Base-by-base conservation (phyloP, 2,797 vertebrate species). In the Sternotherus odoratus region DNA sequence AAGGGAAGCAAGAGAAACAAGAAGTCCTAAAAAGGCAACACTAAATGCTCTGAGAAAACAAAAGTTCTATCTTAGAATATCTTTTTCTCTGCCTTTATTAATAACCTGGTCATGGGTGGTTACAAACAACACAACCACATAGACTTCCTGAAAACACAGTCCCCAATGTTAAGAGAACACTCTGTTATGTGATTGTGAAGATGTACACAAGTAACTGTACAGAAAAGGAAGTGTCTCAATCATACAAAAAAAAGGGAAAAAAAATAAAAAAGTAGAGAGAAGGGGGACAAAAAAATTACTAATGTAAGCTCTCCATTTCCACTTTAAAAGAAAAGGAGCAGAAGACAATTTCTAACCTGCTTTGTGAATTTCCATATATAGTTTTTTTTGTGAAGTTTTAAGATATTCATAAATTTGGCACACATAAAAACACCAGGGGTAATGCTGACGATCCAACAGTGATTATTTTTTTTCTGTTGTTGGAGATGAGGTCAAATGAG, bases 11-110 rank as follows among this genome's bases (percentile, higher is more conserved):
- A 24, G 50, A 79, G 50, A 36, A 1, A 24, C 56, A 33, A 90
- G 74, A 89, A 93, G 54, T 33, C 83, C 30, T 0, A 0, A 66
- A 57, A 77, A 28, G 36, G 24, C 48, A 82, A 51, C 81, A 60
- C 90, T 84, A 69, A 13, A 17, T 1, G 60, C 50, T 82, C 63
- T 12, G 77, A 74, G 66, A 91, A 91, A 94, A 24, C 87, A 79
- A 10, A 49, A 19, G 72, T 69, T 69, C n/a, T 69, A 23, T 36
- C 8, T 69, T 69, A 39, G 9, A 39, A 39, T 21, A 69, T 36
- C 66, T 69, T 69, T 39, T 69, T 69, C n/a, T 23, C 66, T 17
- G 8, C 66, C 19, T 36, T n/a, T 69, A 39, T 39, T 23, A 69
- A 69, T 12, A 36, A 39, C 19, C n/a, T 39, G 66, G 36, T 69